Base-by-base conservation (phyloP, 2,797 vertebrate genomes). In the Galago senegalensis region DNA sequence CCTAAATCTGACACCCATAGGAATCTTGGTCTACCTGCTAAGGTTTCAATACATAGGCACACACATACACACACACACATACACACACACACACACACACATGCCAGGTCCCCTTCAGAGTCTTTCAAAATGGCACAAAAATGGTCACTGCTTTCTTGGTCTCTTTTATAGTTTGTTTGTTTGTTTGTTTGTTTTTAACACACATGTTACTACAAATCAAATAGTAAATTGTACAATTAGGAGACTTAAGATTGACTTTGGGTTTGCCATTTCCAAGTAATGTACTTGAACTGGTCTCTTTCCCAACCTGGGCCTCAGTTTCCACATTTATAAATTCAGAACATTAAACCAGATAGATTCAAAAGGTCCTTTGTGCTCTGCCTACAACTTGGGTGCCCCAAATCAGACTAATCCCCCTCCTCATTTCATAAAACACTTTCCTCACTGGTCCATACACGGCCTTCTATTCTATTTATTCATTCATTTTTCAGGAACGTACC, bases 41-140 rank as follows among this genome's bases (percentile, higher is more conserved):
- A 23, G 34, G 53, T 83, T 80, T 81, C 58, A 83, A 14, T 72
- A 72, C 20, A 31, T 3, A 21, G 5, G 17, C 61, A 70, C 27
- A 25, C 5, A 13, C 43, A 11, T 37, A 6, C 12, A n/a, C 5
- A 29, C 4, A 70, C n/a, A 27, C 1, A 1, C 40, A n/a, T 3
- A 20, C 2, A 46, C 7, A 21, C 40, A 23, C 7, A 9, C 20
- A 16, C 1, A 37, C 58, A 37, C 13, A 34, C 40, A 46, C 14
- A 8, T 46, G 27, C 18, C 7, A 65, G 7, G 3, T 89, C 67
- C 86, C 53, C 79, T 82, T 89, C 31, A 17, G 60, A 91, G 12
- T 72, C 65, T 40, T 96, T 95, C 27, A 85, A 67, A 85, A 81
- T n/a, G 20, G 58, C 13, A 34, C 60, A 86, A 89, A 93, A 89